A percentile compares a stretch with the other conserved stretches of the same genome.
phyloP scores from a whole-genome alignment of 2,888 invertebrate species.

The Cheilosia soror region DNA sequence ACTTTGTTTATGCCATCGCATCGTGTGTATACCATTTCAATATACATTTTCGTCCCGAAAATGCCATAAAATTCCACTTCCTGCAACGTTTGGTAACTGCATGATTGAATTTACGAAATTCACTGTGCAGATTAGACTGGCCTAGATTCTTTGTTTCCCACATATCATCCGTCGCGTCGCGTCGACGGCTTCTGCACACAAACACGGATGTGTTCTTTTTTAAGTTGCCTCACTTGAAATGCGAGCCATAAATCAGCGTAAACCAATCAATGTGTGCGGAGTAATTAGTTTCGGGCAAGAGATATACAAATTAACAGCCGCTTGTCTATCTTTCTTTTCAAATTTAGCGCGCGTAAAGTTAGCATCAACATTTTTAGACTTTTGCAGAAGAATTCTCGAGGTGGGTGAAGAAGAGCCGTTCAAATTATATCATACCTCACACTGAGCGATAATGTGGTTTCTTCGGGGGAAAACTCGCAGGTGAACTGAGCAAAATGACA shows the following conservation, averaged over 20 bases:
- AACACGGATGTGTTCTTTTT: conserved; percentile 28
- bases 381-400: conserved; percentile 8
- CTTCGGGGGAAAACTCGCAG: not conserved
- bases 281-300: conserved; percentile 38
- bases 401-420: conserved; percentile 11
- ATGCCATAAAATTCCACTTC: conserved; percentile 49
- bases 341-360: conserved; percentile 23
- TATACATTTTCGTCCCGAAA: conserved; percentile 38
- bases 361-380: conserved; percentile 6
- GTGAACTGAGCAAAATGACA: conserved; percentile 25
- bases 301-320: conserved; percentile 34
- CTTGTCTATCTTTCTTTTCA: not conserved
- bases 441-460: conserved; percentile 26
- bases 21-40: conserved; percentile 7
- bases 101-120: conserved; percentile 48
- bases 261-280: conserved; percentile 42
- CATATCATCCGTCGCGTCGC: not conserved
- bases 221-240: conserved; percentile 26
- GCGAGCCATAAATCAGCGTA: conserved; percentile 51
- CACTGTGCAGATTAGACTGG: conserved; percentile 53
- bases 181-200: conserved; percentile 24
- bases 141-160: conserved; percentile 47
- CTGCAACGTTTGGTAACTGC: conserved; percentile 14
- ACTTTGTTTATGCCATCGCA: conserved; percentile 44
- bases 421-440: conserved; percentile 23